Conservation (phyloP, 2,888 invertebrate genomes). For the Dynastes tityus region DNA sequence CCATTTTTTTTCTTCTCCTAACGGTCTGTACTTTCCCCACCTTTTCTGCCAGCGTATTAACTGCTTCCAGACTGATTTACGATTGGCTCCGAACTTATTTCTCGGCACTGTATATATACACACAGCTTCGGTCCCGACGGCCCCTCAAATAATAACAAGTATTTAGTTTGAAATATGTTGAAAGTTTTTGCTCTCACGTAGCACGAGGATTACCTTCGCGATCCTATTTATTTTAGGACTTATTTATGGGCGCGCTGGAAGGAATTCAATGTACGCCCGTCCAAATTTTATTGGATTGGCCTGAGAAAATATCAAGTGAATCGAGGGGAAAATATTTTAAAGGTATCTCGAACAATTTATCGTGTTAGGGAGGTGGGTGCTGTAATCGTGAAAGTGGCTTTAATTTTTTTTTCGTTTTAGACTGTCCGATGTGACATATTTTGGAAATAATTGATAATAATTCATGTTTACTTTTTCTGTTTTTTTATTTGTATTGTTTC, state of each 20-base stretch:
- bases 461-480: neutral
- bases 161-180: slow-evolving; percentile 37
- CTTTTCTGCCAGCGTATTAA: neutral
- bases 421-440: neutral
- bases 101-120: slow-evolving; percentile 23
- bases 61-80: slow-evolving; percentile 32
- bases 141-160: slow-evolving; percentile 38
- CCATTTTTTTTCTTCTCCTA: neutral
- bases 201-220: slow-evolving; percentile 22
- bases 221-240: slow-evolving; percentile 32
- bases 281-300: slow-evolving; percentile 1
- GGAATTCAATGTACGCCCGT: slow-evolving; percentile 27
- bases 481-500: no score
- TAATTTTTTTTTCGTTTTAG: neutral
- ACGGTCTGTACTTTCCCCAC: neutral
- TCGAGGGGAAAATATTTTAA: slow-evolving; percentile 7
- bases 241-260: slow-evolving; percentile 22
- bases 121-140: neutral
- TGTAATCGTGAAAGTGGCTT: neutral
- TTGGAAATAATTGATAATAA: neutral
- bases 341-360: neutral
- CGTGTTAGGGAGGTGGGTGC: neutral
- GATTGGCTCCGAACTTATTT: slow-evolving; percentile 39
- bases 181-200: slow-evolving; percentile 41
- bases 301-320: slow-evolving; percentile 3